Evolutionary conservation across 2,888 invertebrate genomes (phyloP).

Genomic region (Nephrocerus scutellatus): DNA sequence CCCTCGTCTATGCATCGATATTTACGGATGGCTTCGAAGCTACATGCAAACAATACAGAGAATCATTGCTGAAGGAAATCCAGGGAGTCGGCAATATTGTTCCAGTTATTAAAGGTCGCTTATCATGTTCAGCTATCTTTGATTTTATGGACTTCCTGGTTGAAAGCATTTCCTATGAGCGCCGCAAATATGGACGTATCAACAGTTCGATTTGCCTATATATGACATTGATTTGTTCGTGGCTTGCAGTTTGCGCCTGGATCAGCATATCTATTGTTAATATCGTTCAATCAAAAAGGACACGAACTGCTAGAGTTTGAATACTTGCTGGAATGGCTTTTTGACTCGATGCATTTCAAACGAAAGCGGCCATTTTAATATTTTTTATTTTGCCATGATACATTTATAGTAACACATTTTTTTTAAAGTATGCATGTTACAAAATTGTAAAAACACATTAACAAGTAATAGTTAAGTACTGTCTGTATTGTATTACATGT

Average conservation of each 20-base stretch:
- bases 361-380: too few relatives aligned
- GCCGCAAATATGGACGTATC: conserved; percentile 60
- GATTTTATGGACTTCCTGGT: conserved; percentile 82
- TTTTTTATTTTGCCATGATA: too few relatives aligned
- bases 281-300: conserved; percentile 50
- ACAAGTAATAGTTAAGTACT: too few relatives aligned
- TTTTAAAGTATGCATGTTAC: too few relatives aligned
- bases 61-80: conserved; percentile 55
- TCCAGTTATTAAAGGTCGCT: conserved; percentile 49
- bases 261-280: conserved; percentile 50
- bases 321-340: too few relatives aligned
- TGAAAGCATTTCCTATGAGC: conserved; percentile 57
- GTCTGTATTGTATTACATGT: too few relatives aligned
- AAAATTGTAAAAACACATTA: too few relatives aligned
- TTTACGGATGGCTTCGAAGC: conserved; percentile 65
- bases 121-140: conserved; percentile 66
- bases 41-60: conserved; percentile 70
- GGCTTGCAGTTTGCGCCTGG: conserved; percentile 57
- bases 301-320: conserved; percentile 37
- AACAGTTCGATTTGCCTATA: conserved; percentile 66
- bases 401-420: too few relatives aligned
- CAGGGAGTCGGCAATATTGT: conserved; percentile 46
- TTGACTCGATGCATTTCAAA: too few relatives aligned
- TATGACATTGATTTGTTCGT: conserved; percentile 57
- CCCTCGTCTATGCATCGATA: conserved; percentile 61